These are phyloP conservation scores for Bombus superbus DNA, from an alignment of 1,140 invertebrate species.

Conservation along the genomic window DNA sequence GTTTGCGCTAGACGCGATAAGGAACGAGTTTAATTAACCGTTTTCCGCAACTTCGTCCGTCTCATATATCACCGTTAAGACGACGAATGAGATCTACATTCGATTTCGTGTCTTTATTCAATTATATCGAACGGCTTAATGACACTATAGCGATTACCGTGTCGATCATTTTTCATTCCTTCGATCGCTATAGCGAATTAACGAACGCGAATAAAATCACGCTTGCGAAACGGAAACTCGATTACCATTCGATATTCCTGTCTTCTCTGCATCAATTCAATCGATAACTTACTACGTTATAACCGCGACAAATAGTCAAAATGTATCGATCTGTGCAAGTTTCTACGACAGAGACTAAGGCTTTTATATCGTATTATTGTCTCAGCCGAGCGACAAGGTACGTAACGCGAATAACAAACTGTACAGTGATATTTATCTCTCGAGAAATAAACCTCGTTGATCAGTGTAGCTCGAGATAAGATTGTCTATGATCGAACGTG, in stretches of 20 bases:
- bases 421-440: neutral
- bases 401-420: neutral
- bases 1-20: conserved; percentile 4
- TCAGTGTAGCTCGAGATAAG: neutral
- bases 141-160: neutral
- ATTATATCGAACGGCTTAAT: neutral
- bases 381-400: neutral
- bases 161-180: neutral
- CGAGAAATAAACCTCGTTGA: neutral
- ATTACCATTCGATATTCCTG: neutral
- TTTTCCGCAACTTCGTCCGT: neutral
- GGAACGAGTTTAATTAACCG: conserved; percentile 15
- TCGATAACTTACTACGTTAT: neutral
- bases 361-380: neutral
- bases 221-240: neutral
- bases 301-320: neutral
- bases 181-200: neutral
- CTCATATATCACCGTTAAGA: conserved; percentile 9
- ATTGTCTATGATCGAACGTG: neutral
- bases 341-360: neutral
- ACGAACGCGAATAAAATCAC: neutral
- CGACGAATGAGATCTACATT: neutral
- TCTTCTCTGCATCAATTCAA: neutral
- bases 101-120: conserved; percentile 7
- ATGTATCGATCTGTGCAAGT: neutral